phyloP scores from a whole-genome alignment of 2,888 invertebrate species.

The Limnephilus auricula region DNA sequence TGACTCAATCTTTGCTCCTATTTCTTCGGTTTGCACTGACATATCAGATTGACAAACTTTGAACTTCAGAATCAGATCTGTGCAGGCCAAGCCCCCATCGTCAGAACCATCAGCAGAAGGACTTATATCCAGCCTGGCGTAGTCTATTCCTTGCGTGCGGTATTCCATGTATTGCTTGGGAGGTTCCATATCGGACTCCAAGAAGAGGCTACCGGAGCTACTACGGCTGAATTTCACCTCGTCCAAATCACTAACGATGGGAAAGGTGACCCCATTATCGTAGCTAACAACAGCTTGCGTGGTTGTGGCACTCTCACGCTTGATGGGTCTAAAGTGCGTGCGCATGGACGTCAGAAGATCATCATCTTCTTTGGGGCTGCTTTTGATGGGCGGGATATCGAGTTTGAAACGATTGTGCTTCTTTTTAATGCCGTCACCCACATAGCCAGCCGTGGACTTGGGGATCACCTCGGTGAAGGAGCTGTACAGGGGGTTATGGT shows the following conservation, averaged over 20 bases:
- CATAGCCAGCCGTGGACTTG: constrained; percentile 66
- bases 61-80: constrained; percentile 82
- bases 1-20: neutral
- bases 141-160: constrained; percentile 73
- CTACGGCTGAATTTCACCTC: constrained; percentile 82
- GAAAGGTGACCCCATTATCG: constrained; percentile 86
- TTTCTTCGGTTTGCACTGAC: constrained; percentile 77
- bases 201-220: constrained; percentile 80
- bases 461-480: constrained; percentile 80
- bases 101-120: constrained; percentile 62
- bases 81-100: constrained; percentile 69
- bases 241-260: constrained; percentile 81
- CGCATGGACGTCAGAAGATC: constrained; percentile 86
- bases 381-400: constrained; percentile 24
- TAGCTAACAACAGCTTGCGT: constrained; percentile 72
- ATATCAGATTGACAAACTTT: constrained; percentile 79
- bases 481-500: constrained; percentile 80
- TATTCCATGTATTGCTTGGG: constrained; percentile 78
- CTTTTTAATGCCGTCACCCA: constrained; percentile 61
- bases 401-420: constrained; percentile 57
- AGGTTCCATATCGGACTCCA: constrained; percentile 75
- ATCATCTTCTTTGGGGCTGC: constrained; percentile 71
- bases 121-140: constrained; percentile 70
- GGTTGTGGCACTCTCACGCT: constrained; percentile 74
- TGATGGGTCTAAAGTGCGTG: constrained; percentile 91